These are phyloP conservation scores for Goniozus legneri DNA, from an alignment of 1,140 invertebrate genomes.

Conservation along the genomic window DNA sequence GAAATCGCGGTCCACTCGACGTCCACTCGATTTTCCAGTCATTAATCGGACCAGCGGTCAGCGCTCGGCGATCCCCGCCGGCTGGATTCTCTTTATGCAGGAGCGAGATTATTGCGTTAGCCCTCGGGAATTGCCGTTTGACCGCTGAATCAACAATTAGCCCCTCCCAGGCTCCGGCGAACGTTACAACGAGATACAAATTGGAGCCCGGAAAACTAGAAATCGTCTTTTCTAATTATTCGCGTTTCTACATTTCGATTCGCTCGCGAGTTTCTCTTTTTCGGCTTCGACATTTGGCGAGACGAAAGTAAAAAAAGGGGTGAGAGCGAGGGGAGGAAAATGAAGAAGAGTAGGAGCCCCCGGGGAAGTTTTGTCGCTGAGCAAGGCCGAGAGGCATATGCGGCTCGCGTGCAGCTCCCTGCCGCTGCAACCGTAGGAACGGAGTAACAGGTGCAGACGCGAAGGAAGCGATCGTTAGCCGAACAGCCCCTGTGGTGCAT, in stretches of 20 bases:
- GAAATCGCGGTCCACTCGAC: not conserved
- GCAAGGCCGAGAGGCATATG: slow-evolving; percentile 40
- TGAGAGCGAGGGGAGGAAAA: slow-evolving; percentile 6
- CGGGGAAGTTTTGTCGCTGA: slow-evolving; percentile 30
- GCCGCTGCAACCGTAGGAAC: slow-evolving; percentile 20
- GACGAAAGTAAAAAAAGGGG: not conserved
- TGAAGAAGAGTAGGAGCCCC: too few relatives aligned
- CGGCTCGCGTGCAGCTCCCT: slow-evolving; percentile 36
- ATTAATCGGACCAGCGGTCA: not conserved
- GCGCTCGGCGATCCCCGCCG: not conserved
- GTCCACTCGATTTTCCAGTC: not conserved
- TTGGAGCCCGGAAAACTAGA: too few relatives aligned
- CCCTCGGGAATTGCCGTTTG: too few relatives aligned
- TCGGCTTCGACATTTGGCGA: too few relatives aligned
- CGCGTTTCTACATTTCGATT: too few relatives aligned
- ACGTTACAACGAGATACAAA: too few relatives aligned
- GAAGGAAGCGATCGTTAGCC: slow-evolving; percentile 41
- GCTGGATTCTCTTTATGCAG: not conserved
- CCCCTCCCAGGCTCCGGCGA: too few relatives aligned
- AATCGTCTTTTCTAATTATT: too few relatives aligned
- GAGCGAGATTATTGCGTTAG: too few relatives aligned
- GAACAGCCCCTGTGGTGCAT: slow-evolving; percentile 34
- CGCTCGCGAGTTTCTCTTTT: too few relatives aligned
- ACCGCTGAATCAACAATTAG: too few relatives aligned
- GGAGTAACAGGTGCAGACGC: slow-evolving; percentile 41